Base-by-base conservation (phyloP, 2,888 invertebrate species). In the Oscheius sp. region DNA sequence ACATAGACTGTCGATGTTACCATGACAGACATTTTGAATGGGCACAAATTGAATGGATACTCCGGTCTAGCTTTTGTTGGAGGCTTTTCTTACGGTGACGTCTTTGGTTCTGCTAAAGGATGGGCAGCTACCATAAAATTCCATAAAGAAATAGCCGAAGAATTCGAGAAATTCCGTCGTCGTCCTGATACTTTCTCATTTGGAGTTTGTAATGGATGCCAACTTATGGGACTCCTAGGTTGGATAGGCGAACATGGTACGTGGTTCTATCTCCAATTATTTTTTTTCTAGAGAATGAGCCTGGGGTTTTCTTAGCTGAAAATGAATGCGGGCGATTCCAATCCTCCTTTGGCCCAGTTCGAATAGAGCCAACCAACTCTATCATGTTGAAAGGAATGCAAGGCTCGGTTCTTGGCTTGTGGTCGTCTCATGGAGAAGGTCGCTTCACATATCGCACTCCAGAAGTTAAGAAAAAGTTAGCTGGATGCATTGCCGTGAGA, bases 31-130 rank as follows among this genome's bases (percentile, higher is more conserved):
- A 54, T 84, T 12, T 20, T 80, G 32, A 38, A 24, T n/a, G 73
- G 73, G 17, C 71, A 72, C 22, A 33, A 63, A 14, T 45, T 72
- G 5, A 49, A 66, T 6, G 20, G 1, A 0, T 77, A 68, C 67
- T 88, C 93, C 47, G 89, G 97, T 0, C 86, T 97, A 14, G 91
- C 94, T 54, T 97, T 97, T 87, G 96, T 96, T 0, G 97, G 95
- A 49, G 98, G 98, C n/a, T 98, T 98, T 87, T 96, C 95, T 87
- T 97, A 95, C 87, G 96, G 95, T 47, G 94, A 94, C 92, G 97
- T 96, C 0, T 89, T 96, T 59, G 97, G 97, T 4, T 95, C 96
- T 0, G 96, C 94, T 0, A 96, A 95, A 89, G 89, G 97, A 41
- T 97, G 97, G 97, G 95, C 96, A 0, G 95, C 94, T 0, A 92